Evolutionary conservation across 2,888 invertebrate genomes (phyloP), one percentile per base, ranked within the genome.

Genomic region (Caenorhabditis virilis): DNA sequence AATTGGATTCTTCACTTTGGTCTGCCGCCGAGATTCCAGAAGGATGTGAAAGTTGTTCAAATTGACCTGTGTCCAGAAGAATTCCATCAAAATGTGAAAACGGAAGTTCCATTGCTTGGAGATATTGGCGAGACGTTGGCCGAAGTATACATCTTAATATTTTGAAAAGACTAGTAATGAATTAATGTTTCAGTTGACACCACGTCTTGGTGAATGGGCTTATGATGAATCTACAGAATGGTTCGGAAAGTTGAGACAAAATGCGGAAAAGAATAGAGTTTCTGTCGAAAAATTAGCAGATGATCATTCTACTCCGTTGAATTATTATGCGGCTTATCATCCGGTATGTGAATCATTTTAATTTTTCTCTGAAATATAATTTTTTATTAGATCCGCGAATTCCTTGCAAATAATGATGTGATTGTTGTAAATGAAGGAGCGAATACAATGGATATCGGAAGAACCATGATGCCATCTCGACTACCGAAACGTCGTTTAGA

Each of bases 1-100:
- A 97, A 97, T 86, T 97, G 97, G 97, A 95, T 97, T 86, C 87
- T 97, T 65, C 95, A 97, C 86, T 97, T 95, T 86, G 95, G 95
- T 1, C 89, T 90, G 54, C 86, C 91, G 18, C 95, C 95, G 1
- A 86, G 95, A 38, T 95, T 90, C 84, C 88, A 89, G 18, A 87
- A 88, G 0, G 87, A 91, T 81, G 92, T 92, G 4, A 92, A 93
- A 86, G 86, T 95, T 68, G 91, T 95, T 77, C 95, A 93, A 89
- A 89, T 93, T 42, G 95, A 95, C 82, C 87, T 94, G 52, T 88
- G 87, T 55, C 89, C 93, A 0, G 95, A 95, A 85, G 95, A 97
- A 84, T 87, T 95, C 77, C 90, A 95, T 84, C 95, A 94, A 85
- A 94, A 93, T 73, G 88, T 93, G 1, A 87, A 88, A 49, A 88